Evolutionary conservation across 2,888 invertebrate species (phyloP).

Genomic region (Limnephilus rhombicus): DNA sequence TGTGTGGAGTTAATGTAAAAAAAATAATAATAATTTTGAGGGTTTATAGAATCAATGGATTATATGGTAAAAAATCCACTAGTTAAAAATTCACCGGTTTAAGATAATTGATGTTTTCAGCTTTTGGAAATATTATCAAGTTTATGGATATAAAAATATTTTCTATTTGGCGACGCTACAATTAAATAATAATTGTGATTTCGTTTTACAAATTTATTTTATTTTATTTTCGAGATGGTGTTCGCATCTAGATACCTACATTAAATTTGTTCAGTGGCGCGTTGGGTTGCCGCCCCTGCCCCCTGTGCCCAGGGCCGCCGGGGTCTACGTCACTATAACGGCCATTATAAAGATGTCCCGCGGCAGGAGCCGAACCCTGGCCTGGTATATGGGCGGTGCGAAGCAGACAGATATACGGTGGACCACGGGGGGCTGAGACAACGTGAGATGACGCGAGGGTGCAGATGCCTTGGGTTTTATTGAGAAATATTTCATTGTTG

Average conservation of each 20-base stretch:
- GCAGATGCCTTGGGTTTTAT: not conserved
- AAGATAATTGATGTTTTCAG: too few relatives aligned
- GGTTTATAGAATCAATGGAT: too few relatives aligned
- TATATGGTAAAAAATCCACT: too few relatives aligned
- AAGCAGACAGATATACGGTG: slow-evolving; percentile 16
- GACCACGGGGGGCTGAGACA: slow-evolving; percentile 27
- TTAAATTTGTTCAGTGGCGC: slow-evolving; percentile 18
- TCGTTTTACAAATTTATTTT: not conserved
- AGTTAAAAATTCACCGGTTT: too few relatives aligned
- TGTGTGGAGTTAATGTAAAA: too few relatives aligned
- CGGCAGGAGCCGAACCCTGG: slow-evolving; percentile 66
- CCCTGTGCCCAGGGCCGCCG: slow-evolving; percentile 35
- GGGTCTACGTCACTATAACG: slow-evolving; percentile 67
- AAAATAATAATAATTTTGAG: too few relatives aligned
- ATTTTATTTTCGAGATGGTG: not conserved
- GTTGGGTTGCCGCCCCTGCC: slow-evolving; percentile 55
- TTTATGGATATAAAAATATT: too few relatives aligned
- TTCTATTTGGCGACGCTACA: not conserved
- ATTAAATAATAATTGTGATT: not conserved
- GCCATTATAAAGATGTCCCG: slow-evolving; percentile 68
- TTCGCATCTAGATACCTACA: not conserved
- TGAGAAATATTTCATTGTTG: not conserved
- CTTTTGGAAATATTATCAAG: too few relatives aligned
- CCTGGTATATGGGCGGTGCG: not conserved
- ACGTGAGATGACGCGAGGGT: not conserved